phyloP scores from a whole-genome alignment of 2,888 invertebrate species.

The Chrysina gloriosa region DNA sequence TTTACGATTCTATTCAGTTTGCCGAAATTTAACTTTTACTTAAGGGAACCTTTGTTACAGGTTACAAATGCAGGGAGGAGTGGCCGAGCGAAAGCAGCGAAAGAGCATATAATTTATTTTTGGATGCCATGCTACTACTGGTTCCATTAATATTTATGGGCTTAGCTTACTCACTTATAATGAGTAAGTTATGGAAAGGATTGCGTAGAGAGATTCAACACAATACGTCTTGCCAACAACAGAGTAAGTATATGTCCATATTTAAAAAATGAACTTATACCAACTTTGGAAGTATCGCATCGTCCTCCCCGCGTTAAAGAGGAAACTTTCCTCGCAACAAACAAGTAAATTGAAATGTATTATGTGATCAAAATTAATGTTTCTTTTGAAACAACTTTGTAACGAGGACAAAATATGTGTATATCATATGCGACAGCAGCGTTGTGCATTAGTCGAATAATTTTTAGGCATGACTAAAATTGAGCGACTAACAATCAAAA shows the following conservation, averaged over 20 bases:
- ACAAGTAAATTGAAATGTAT: too few relatives aligned
- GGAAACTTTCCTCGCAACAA: too few relatives aligned
- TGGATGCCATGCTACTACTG: constrained; percentile 78
- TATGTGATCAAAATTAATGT: too few relatives aligned
- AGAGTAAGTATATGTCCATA: constrained; percentile 63
- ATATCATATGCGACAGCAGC: too few relatives aligned
- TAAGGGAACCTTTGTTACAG: constrained; percentile 40
- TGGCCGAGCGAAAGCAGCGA: constrained; percentile 76
- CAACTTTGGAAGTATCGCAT: too few relatives aligned
- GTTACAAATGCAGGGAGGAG: constrained; percentile 71
- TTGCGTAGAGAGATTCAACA: constrained; percentile 74
- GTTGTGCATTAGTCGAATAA: too few relatives aligned
- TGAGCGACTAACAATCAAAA: too few relatives aligned
- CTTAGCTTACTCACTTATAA: constrained; percentile 78
- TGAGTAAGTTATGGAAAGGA: constrained; percentile 76
- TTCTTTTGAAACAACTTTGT: too few relatives aligned
- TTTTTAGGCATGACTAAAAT: too few relatives aligned
- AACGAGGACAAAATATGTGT: too few relatives aligned
- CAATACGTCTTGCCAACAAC: constrained; percentile 69
- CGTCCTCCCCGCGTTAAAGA: too few relatives aligned
- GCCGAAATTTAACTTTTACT: constrained; percentile 2
- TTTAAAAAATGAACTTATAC: too few relatives aligned
- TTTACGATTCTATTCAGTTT: neutral
- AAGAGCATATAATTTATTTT: constrained; percentile 75
- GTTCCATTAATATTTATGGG: constrained; percentile 83